Percentiles rank a stretch among this genome's conserved stretches.
Evolutionary conservation across 2,888 invertebrate genomes (phyloP).

Genomic region (Hoplodrina ambigua): DNA sequence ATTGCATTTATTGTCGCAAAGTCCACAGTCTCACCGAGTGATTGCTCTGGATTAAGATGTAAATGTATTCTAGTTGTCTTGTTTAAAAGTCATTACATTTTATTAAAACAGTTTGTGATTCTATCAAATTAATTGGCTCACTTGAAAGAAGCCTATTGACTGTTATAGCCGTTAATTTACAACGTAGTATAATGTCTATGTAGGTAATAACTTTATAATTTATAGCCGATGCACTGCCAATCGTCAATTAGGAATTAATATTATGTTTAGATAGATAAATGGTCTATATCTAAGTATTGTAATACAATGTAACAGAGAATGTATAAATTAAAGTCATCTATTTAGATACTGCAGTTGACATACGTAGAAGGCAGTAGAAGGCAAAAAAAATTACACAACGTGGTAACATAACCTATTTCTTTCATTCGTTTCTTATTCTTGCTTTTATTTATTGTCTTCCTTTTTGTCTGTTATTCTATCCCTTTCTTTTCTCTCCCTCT

Average conservation of each 20-base stretch:
- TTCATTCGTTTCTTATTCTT: no score
- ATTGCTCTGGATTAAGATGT: conserved; percentile 19
- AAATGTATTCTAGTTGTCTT: conserved; percentile 40
- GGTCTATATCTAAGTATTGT: not conserved
- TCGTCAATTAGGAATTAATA: conserved; percentile 21
- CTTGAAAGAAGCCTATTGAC: conserved; percentile 32
- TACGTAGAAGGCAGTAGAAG: not conserved
- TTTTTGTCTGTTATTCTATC: no score
- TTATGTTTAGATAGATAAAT: conserved; percentile 12
- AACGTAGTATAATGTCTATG: conserved; percentile 30
- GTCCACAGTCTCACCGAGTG: conserved; percentile 16
- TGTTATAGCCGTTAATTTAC: conserved; percentile 21
- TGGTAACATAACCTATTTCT: no score
- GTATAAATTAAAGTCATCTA: not conserved
- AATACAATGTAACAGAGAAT: conserved; percentile 1
- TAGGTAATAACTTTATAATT: conserved; percentile 20
- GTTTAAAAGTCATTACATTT: conserved; percentile 38
- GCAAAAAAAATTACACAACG: not conserved
- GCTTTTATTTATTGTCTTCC: no score
- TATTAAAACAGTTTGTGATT: conserved; percentile 42
- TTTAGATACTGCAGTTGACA: not conserved
- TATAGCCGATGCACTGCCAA: not conserved
- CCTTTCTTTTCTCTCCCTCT: no score
- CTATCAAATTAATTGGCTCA: conserved; percentile 41
- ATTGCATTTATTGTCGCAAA: conserved; percentile 29